phyloP scores from a whole-genome alignment of 2,888 invertebrate species.

The Eledona agricola region DNA sequence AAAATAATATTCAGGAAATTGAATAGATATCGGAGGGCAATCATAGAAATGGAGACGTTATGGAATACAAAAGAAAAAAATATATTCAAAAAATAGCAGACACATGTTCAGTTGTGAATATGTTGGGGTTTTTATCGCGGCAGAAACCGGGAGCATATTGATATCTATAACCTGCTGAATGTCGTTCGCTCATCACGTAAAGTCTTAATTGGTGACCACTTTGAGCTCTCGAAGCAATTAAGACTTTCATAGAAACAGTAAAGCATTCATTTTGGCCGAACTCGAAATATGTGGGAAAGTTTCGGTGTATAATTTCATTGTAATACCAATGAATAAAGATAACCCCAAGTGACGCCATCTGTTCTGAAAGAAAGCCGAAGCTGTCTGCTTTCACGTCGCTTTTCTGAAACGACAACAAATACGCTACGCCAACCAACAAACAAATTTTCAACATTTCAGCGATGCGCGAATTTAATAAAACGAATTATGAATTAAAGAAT shows the following conservation, averaged over 20 bases:
- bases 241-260: slow-evolving; percentile 38
- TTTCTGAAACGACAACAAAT: no score
- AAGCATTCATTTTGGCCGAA: slow-evolving; percentile 32
- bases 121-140: slow-evolving; percentile 24
- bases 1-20: slow-evolving; percentile 44
- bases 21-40: slow-evolving; percentile 45
- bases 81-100: slow-evolving; percentile 27
- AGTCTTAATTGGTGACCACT: slow-evolving; percentile 28
- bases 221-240: slow-evolving; percentile 32
- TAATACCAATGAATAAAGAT: slow-evolving; percentile 20
- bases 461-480: no score
- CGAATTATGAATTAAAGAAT: slow-evolving; percentile 9
- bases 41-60: slow-evolving; percentile 40
- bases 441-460: no score
- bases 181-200: background rate
- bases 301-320: slow-evolving; percentile 28
- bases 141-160: background rate
- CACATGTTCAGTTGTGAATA: slow-evolving; percentile 15
- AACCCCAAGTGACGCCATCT: slow-evolving; percentile 14
- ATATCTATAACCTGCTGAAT: slow-evolving; percentile 5
- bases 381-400: background rate
- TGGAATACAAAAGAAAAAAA: slow-evolving; percentile 36
- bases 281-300: slow-evolving; percentile 38
- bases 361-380: slow-evolving; percentile 4
- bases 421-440: no score